These are phyloP conservation scores for Thera britannica DNA, from an alignment of 2,888 invertebrate genomes.

Conservation along the genomic window DNA sequence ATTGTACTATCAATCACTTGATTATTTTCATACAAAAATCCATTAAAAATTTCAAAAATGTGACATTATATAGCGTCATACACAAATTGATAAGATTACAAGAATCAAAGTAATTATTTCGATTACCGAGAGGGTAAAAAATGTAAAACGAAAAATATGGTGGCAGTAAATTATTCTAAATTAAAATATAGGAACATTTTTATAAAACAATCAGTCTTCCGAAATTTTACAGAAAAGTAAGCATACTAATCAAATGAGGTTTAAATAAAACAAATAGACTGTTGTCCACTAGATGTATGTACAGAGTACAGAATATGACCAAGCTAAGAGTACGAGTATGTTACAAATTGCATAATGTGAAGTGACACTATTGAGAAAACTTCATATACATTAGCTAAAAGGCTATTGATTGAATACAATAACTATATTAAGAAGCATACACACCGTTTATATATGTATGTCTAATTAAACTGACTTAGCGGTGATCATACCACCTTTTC, in stretches of 20 bases:
- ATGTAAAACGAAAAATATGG: conserved; percentile 76
- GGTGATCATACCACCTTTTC: conserved; percentile 82
- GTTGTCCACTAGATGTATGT: conserved; percentile 67
- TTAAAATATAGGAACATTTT: conserved; percentile 84
- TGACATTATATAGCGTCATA: conserved; percentile 84
- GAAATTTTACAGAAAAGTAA: conserved; percentile 79
- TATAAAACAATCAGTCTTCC: conserved; percentile 74
- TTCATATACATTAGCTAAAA: conserved; percentile 41
- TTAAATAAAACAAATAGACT: conserved; percentile 61
- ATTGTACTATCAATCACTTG: conserved; percentile 80
- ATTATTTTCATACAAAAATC: conserved; percentile 84
- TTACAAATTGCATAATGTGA: conserved; percentile 38
- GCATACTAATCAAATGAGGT: conserved; percentile 62
- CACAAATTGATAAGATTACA: conserved; percentile 80
- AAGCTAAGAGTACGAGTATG: conserved; percentile 41
- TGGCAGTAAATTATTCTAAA: conserved; percentile 83
- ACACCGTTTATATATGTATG: conserved; percentile 32
- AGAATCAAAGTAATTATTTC: conserved; percentile 74
- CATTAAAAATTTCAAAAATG: conserved; percentile 84
- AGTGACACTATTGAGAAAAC: conserved; percentile 34
- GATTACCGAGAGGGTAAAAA: conserved; percentile 73
- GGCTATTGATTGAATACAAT: conserved; percentile 41
- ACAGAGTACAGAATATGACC: conserved; percentile 42
- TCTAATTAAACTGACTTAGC: conserved; percentile 45
- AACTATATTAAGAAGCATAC: conserved; percentile 35